phyloP scores from a whole-genome alignment of 1,140 invertebrate species.

The Aphaenogaster rudis region DNA sequence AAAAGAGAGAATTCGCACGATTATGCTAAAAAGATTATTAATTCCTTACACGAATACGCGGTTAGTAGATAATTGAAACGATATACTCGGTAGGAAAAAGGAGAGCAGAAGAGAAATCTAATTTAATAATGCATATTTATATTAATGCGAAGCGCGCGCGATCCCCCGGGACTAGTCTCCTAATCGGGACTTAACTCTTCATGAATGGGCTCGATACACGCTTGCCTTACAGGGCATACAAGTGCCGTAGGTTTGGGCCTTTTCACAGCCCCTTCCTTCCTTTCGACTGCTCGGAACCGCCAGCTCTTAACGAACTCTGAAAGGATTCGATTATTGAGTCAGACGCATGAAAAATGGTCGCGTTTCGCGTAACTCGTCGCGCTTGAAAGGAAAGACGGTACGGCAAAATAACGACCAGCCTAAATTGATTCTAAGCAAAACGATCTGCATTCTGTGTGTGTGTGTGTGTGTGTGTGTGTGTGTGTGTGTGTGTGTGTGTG shows the following conservation, averaged over 20 bases:
- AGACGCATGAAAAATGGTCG: slow-evolving; percentile 10
- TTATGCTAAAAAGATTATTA: slow-evolving; percentile 28
- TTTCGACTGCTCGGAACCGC: slow-evolving; percentile 9
- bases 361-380: slow-evolving; percentile 1
- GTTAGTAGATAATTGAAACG: slow-evolving; percentile 1
- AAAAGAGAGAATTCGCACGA: background rate
- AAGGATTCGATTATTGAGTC: slow-evolving; percentile 28
- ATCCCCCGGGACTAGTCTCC: background rate
- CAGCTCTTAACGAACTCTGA: slow-evolving; percentile 41
- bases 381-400: background rate
- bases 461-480: too few species aligned
- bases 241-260: slow-evolving; percentile 8
- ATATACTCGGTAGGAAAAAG: background rate
- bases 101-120: background rate
- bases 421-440: slow-evolving; percentile 25
- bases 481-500: background rate
- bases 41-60: background rate
- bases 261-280: slow-evolving; percentile 48
- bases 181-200: slow-evolving; percentile 35
- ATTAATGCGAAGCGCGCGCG: background rate
- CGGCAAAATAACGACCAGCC: background rate
- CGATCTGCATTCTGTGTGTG: background rate
- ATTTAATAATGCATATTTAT: slow-evolving; percentile 47
- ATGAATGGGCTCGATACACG: slow-evolving; percentile 30
- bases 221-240: slow-evolving; percentile 11